Conservation (phyloP, 2,888 invertebrate genomes). For the Drosophila meridionalis region DNA sequence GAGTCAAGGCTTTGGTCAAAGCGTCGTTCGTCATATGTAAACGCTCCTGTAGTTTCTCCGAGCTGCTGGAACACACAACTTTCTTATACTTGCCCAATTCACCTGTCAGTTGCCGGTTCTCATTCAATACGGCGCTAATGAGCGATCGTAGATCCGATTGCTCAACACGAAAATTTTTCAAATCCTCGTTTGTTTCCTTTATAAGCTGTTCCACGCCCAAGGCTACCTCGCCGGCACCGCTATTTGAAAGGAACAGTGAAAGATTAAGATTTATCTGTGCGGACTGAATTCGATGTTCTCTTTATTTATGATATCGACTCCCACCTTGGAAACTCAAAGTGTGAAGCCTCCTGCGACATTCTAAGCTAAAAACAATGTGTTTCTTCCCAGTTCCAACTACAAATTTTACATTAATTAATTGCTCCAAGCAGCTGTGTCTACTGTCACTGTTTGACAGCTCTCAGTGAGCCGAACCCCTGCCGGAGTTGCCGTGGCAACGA, state of each 20-base stretch:
- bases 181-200: slow-evolving; percentile 74
- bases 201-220: slow-evolving; percentile 74
- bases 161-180: slow-evolving; percentile 76
- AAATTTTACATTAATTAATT: slow-evolving; percentile 12
- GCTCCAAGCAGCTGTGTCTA: slow-evolving; percentile 29
- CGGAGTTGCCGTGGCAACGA: slow-evolving; percentile 64
- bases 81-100: slow-evolving; percentile 66
- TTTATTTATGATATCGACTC: not conserved
- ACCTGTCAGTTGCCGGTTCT: slow-evolving; percentile 81
- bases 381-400: not conserved
- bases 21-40: slow-evolving; percentile 78
- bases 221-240: slow-evolving; percentile 57
- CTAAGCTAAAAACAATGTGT: not conserved
- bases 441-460: slow-evolving; percentile 52
- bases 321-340: slow-evolving; percentile 40
- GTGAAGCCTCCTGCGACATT: slow-evolving; percentile 61
- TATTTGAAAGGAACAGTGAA: slow-evolving; percentile 18
- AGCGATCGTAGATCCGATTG: slow-evolving; percentile 78
- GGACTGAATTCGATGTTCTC: not conserved
- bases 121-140: slow-evolving; percentile 81
- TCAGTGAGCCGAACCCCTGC: slow-evolving; percentile 6
- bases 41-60: slow-evolving; percentile 54
- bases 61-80: slow-evolving; percentile 29
- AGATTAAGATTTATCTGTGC: not conserved
- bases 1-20: slow-evolving; percentile 83